These are phyloP conservation scores for Hipposideros armiger DNA, from an alignment of 2,113 vertebrate species.

Conservation along the genomic window DNA sequence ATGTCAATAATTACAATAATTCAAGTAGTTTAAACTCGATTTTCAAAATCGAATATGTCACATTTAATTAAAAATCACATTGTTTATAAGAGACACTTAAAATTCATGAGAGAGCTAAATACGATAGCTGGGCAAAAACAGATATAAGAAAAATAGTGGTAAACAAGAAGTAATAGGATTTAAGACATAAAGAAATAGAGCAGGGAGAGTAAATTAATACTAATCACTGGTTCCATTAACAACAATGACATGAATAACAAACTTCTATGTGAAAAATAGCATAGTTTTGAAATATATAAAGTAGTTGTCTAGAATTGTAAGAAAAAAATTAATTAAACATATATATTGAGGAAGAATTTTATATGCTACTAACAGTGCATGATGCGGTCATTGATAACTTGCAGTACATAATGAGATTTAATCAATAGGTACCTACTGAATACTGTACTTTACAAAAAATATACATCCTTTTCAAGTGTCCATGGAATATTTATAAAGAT, in stretches of 20 bases:
- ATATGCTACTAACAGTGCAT: neutral
- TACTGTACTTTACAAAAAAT: conserved; percentile 50
- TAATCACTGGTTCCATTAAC: neutral
- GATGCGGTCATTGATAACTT: neutral
- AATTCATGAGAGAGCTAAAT: neutral
- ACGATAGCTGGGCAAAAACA: neutral
- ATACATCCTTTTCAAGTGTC: conserved; percentile 38
- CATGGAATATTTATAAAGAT: conserved; percentile 76
- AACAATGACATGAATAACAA: neutral
- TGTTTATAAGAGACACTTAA: neutral
- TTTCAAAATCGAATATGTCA: neutral
- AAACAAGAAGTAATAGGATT: neutral
- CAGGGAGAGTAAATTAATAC: neutral
- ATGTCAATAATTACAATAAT: neutral
- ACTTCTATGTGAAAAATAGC: neutral
- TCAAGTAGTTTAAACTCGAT: neutral
- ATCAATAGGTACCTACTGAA: conserved; percentile 56
- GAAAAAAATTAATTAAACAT: neutral
- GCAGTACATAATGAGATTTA: conserved; percentile 11
- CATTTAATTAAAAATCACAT: neutral
- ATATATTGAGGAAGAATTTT: neutral
- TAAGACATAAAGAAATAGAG: neutral
- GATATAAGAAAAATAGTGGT: neutral
- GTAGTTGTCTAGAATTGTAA: conserved; percentile 2
- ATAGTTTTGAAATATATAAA: conserved; percentile 10